Conservation (phyloP, 2,888 invertebrate genomes). For the Platycheirus albimanus region DNA sequence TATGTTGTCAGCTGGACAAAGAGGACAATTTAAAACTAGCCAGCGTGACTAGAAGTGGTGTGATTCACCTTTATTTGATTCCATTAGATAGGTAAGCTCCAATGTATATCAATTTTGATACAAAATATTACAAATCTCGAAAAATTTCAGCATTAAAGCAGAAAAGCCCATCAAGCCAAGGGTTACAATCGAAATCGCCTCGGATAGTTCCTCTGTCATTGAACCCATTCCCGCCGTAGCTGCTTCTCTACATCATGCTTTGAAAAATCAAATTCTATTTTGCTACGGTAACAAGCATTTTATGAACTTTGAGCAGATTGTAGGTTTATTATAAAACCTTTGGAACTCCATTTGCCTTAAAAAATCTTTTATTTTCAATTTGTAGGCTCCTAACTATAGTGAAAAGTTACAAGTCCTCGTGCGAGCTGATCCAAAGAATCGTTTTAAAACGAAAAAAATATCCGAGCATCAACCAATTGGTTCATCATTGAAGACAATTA, state of each 20-base stretch:
- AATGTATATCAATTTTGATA: not conserved
- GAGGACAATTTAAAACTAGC: constrained; percentile 84
- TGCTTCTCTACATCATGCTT: constrained; percentile 79
- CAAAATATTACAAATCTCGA: not conserved
- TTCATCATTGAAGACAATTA: constrained; percentile 77
- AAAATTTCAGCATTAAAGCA: constrained; percentile 78
- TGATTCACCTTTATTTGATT: constrained; percentile 90
- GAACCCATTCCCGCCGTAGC: constrained; percentile 84
- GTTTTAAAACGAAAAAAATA: constrained; percentile 72
- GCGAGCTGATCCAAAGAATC: constrained; percentile 80
- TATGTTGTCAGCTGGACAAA: constrained; percentile 84
- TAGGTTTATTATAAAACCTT: constrained; percentile 77
- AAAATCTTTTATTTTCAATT: not conserved
- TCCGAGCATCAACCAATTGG: constrained; percentile 66
- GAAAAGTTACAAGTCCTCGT: constrained; percentile 84
- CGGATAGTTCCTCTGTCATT: constrained; percentile 84
- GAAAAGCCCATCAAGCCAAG: constrained; percentile 87
- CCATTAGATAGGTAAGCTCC: constrained; percentile 86
- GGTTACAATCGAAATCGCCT: constrained; percentile 85
- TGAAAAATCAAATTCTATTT: constrained; percentile 83
- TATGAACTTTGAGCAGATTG: constrained; percentile 85
- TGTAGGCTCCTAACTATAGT: constrained; percentile 83
- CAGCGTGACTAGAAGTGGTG: constrained; percentile 88
- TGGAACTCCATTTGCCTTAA: not conserved
- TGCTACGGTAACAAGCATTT: constrained; percentile 85